Conservation (phyloP, 2,113 vertebrate species). For the Dasypus novemcinctus region DNA sequence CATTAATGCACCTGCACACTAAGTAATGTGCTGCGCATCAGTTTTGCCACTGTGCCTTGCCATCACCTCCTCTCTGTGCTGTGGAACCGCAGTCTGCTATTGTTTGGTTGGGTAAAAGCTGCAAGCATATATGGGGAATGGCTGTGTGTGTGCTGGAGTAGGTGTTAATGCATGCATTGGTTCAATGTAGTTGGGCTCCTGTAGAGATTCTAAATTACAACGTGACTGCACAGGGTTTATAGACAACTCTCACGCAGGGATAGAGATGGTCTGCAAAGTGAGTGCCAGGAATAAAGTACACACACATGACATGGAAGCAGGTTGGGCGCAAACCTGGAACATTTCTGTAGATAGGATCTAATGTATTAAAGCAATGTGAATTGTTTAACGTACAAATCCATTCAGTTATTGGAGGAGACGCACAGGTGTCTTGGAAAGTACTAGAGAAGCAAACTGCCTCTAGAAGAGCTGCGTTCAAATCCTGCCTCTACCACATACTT, state of each 20-base stretch:
- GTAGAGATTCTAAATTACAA: constrained; percentile 84
- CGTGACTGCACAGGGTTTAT: constrained; percentile 73
- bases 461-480: neutral
- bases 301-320: constrained; percentile 46
- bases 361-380: neutral
- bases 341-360: neutral
- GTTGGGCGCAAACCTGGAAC: neutral
- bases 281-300: constrained; percentile 49
- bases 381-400: neutral
- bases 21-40: constrained; percentile 66
- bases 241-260: constrained; percentile 79
- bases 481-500: neutral
- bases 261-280: constrained; percentile 69
- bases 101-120: constrained; percentile 61
- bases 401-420: neutral
- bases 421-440: neutral
- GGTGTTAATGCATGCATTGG: constrained; percentile 67
- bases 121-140: constrained; percentile 15
- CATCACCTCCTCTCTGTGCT: constrained; percentile 19
- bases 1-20: constrained; percentile 78
- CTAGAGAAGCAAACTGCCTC: neutral
- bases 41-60: constrained; percentile 43
- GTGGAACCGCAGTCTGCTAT: constrained; percentile 54
- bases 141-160: constrained; percentile 49
- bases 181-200: constrained; percentile 74